phyloP scores from a whole-genome alignment of 2,113 vertebrate genomes.

The Reinhardtius hippoglossoides region DNA sequence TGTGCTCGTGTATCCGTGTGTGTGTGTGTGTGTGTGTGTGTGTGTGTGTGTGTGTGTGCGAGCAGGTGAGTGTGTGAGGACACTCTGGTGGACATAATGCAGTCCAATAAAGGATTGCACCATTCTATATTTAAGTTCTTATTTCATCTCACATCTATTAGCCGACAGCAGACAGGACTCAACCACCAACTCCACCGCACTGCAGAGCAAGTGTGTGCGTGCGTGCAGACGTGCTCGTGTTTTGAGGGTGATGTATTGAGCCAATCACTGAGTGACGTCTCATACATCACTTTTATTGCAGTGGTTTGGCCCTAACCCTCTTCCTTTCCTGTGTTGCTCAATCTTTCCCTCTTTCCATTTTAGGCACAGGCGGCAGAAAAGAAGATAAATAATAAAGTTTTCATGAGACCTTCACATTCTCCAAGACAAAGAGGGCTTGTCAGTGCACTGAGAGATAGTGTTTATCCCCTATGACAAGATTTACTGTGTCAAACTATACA shows the following conservation, averaged over 20 bases:
- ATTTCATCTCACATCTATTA: constrained; percentile 58
- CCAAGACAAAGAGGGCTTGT: constrained; percentile 64
- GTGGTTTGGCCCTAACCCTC: constrained; percentile 67
- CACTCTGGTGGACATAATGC: constrained; percentile 30
- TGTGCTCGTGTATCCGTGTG: not conserved
- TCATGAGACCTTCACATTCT: constrained; percentile 70
- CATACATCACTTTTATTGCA: constrained; percentile 84
- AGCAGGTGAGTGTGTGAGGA: not conserved
- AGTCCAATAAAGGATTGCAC: constrained; percentile 45
- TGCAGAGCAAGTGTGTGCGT: not conserved
- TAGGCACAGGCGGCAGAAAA: constrained; percentile 21
- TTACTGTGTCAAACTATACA: constrained; percentile 48
- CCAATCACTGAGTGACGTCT: constrained; percentile 72
- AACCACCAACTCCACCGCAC: not conserved
- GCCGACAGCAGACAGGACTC: constrained; percentile 39
- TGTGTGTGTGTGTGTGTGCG: not conserved
- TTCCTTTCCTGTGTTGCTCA: constrained; percentile 65
- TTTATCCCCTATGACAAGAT: constrained; percentile 60
- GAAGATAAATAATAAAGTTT: constrained; percentile 78
- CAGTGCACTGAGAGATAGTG: constrained; percentile 33
- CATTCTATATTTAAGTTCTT: constrained; percentile 55
- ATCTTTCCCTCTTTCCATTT: constrained; percentile 57
- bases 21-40: not conserved
- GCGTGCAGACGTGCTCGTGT: constrained; percentile 11
- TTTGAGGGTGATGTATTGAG: constrained; percentile 77